Evolutionary conservation across 2,797 vertebrate species (phyloP).

Genomic region (Leptoclinus maculatus): DNA sequence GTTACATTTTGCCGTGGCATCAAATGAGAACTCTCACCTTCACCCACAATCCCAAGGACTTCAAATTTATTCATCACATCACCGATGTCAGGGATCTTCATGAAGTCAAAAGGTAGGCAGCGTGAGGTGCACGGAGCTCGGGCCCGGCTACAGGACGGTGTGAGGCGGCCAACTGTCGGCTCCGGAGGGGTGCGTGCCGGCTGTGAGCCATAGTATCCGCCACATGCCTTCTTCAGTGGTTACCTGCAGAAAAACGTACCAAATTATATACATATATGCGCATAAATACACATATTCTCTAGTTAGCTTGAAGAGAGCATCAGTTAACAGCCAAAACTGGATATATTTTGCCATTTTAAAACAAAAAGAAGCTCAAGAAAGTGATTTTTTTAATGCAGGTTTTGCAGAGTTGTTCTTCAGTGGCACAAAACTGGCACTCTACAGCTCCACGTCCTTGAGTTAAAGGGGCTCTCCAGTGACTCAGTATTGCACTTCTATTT

Average conservation of each 20-base stretch:
- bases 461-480: slow-evolving; percentile 11
- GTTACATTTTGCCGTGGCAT: too few relatives aligned
- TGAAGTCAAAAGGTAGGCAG: slow-evolving; percentile 92
- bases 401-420: not conserved
- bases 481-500: not conserved
- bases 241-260: slow-evolving; percentile 47
- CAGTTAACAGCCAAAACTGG: not conserved
- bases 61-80: slow-evolving; percentile 99
- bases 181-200: slow-evolving; percentile 58
- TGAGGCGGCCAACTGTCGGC: slow-evolving; percentile 68
- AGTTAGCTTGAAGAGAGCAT: not conserved
- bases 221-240: slow-evolving; percentile 67
- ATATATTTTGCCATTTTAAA: not conserved
- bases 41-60: slow-evolving; percentile 99
- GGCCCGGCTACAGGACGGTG: slow-evolving; percentile 67
- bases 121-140: slow-evolving; percentile 84
- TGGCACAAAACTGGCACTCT: not conserved
- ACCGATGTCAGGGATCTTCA: slow-evolving; percentile 98
- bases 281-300: not conserved
- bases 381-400: not conserved
- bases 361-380: not conserved
- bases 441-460: not conserved
- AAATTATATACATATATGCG: not conserved
- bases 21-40: slow-evolving; percentile 88
- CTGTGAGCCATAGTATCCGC: slow-evolving; percentile 68